Conservation (phyloP, 2,888 invertebrate species). For the Xestia c-nigrum region DNA sequence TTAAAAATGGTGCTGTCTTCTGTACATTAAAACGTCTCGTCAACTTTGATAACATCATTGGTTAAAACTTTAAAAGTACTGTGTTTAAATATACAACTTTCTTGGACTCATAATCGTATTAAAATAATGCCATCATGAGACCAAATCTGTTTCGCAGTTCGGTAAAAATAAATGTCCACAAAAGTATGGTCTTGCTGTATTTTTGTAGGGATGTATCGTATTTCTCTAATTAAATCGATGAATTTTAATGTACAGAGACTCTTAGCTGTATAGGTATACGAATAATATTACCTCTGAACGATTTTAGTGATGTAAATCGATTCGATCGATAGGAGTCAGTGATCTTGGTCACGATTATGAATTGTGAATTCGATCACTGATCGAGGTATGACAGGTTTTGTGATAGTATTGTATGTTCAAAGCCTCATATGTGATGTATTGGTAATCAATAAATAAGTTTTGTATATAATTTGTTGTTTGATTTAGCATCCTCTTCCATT, state of each 20-base stretch:
- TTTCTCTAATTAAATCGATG: conserved; percentile 30
- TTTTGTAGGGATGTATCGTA: not conserved
- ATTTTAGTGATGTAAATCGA: conserved; percentile 62
- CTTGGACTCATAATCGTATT: conserved; percentile 33
- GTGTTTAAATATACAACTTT: conserved; percentile 30
- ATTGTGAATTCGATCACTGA: conserved; percentile 87
- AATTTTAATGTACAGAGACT: conserved; percentile 59
- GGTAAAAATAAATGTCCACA: conserved; percentile 33
- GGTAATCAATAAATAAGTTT: conserved; percentile 73
- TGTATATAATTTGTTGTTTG: conserved; percentile 58
- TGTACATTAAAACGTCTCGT: conserved; percentile 54
- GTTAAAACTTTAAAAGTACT: conserved; percentile 27
- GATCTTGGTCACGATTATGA: conserved; percentile 83
- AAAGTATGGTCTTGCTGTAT: conserved; percentile 14
- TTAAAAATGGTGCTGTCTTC: conserved; percentile 40
- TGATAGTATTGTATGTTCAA: conserved; percentile 75
- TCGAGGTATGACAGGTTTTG: conserved; percentile 69
- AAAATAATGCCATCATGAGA: conserved; percentile 31
- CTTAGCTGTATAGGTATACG: conserved; percentile 66
- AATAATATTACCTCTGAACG: conserved; percentile 72
- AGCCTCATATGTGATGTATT: conserved; percentile 75
- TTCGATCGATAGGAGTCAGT: conserved; percentile 71
- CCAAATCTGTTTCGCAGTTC: conserved; percentile 23
- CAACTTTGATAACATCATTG: conserved; percentile 26
- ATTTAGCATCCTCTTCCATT: conserved; percentile 4